phyloP scores from a whole-genome alignment of 2,888 invertebrate genomes.

The Carcina quercana region DNA sequence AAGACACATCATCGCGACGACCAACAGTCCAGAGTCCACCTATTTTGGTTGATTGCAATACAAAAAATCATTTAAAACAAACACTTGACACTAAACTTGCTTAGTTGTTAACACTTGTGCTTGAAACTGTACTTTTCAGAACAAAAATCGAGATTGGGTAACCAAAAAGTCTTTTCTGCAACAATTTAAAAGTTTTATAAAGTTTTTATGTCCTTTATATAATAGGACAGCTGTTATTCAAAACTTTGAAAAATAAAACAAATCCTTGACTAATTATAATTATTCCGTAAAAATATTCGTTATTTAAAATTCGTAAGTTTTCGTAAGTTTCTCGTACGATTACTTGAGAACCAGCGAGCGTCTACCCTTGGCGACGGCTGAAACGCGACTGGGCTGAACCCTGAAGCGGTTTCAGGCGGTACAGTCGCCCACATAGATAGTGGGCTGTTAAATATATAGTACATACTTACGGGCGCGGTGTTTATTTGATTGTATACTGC shows the following conservation, averaged over 20 bases:
- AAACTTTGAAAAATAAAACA: too few relatives aligned
- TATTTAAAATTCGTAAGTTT: slow-evolving; percentile 19
- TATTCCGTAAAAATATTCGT: neutral
- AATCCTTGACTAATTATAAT: neutral
- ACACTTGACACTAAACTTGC: slow-evolving; percentile 10
- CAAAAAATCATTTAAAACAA: slow-evolving; percentile 28
- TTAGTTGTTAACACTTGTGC: neutral
- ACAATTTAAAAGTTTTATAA: too few relatives aligned
- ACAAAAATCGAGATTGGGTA: neutral
- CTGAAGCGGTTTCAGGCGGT: slow-evolving; percentile 8
- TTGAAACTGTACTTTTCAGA: neutral
- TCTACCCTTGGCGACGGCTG: slow-evolving; percentile 26
- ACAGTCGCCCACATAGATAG: slow-evolving; percentile 12
- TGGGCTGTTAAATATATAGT: neutral
- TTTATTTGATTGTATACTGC: too few relatives aligned
- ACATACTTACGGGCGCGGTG: neutral
- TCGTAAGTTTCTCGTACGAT: slow-evolving; percentile 18
- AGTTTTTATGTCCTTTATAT: too few relatives aligned
- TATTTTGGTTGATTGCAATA: slow-evolving; percentile 45
- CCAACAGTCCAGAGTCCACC: slow-evolving; percentile 29
- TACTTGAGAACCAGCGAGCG: slow-evolving; percentile 17
- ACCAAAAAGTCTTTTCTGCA: neutral
- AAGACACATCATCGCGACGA: slow-evolving; percentile 30
- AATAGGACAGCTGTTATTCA: too few relatives aligned
- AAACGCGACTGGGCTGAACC: slow-evolving; percentile 33